phyloP scores from a whole-genome alignment of 2,797 vertebrate species.

The Sylvia borin region DNA sequence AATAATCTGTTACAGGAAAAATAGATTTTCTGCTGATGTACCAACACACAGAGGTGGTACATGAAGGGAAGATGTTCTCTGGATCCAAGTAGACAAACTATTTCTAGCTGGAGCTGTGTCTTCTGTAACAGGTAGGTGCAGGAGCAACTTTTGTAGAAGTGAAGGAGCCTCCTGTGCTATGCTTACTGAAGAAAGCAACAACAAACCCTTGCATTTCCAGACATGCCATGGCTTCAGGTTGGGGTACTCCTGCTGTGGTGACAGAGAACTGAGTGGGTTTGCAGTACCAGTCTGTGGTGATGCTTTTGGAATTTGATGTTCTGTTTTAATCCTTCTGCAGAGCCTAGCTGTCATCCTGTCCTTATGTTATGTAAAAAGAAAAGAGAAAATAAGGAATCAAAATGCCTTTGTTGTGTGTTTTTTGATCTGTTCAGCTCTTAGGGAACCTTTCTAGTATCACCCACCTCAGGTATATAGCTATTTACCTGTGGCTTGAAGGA shows the following conservation, averaged over 20 bases:
- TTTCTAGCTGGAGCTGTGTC: not conserved
- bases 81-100: not conserved
- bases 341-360: not conserved
- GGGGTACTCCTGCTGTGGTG: not conserved
- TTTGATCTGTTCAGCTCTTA: not conserved
- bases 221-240: not conserved
- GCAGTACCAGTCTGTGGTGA: not conserved
- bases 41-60: not conserved
- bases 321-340: not conserved
- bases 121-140: not conserved
- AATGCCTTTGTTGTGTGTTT: not conserved
- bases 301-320: not conserved
- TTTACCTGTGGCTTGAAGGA: not conserved
- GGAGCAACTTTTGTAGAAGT: not conserved
- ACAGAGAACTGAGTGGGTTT: not conserved
- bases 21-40: not conserved
- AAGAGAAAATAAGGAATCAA: not conserved
- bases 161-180: not conserved
- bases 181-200: not conserved
- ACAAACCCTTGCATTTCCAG: not conserved
- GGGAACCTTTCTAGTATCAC: not conserved
- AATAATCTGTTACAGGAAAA: not conserved
- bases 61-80: not conserved
- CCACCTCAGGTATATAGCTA: not conserved
- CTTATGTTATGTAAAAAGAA: not conserved